phyloP scores from a whole-genome alignment of 2,888 invertebrate genomes.

The Onchidella celtica region DNA sequence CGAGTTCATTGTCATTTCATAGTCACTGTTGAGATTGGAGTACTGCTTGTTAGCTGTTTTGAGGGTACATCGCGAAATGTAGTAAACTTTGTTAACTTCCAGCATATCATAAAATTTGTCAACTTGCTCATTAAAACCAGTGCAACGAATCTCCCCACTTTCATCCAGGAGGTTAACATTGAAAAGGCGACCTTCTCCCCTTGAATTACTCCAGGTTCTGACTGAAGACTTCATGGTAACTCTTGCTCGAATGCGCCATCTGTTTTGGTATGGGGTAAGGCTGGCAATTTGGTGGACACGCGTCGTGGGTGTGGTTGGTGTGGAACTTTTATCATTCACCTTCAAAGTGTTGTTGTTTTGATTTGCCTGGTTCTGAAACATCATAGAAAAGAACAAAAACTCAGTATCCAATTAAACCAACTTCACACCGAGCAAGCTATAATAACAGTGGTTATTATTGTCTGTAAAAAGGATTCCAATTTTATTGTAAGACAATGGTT shows the following conservation, averaged over 20 bases:
- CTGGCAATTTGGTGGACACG: slow-evolving; percentile 88
- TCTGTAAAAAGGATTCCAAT: too few relatives aligned
- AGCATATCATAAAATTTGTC: slow-evolving; percentile 94
- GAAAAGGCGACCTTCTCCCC: slow-evolving; percentile 96
- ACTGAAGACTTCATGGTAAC: slow-evolving; percentile 91
- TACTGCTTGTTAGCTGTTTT: slow-evolving; percentile 97
- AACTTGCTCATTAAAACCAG: slow-evolving; percentile 92
- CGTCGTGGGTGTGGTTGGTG: slow-evolving; percentile 56
- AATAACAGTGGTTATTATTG: too few relatives aligned
- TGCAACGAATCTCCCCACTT: slow-evolving; percentile 94
- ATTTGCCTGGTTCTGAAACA: slow-evolving; percentile 12
- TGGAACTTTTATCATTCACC: slow-evolving; percentile 21
- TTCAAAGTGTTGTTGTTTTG: slow-evolving; percentile 26
- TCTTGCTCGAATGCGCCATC: slow-evolving; percentile 95
- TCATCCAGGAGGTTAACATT: slow-evolving; percentile 96
- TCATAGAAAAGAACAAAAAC: too few relatives aligned
- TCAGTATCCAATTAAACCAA: too few relatives aligned
- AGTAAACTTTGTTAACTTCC: slow-evolving; percentile 90
- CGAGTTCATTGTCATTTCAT: slow-evolving; percentile 93
- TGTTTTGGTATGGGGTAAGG: slow-evolving; percentile 96
- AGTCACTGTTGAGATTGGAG: slow-evolving; percentile 92
- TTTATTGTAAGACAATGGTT: too few relatives aligned
- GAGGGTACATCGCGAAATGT: slow-evolving; percentile 90
- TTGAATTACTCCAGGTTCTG: slow-evolving; percentile 93
- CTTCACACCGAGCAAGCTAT: too few relatives aligned